phyloP scores from a whole-genome alignment of 92 coral and sea anemone species.

The Palythoa grandis region DNA sequence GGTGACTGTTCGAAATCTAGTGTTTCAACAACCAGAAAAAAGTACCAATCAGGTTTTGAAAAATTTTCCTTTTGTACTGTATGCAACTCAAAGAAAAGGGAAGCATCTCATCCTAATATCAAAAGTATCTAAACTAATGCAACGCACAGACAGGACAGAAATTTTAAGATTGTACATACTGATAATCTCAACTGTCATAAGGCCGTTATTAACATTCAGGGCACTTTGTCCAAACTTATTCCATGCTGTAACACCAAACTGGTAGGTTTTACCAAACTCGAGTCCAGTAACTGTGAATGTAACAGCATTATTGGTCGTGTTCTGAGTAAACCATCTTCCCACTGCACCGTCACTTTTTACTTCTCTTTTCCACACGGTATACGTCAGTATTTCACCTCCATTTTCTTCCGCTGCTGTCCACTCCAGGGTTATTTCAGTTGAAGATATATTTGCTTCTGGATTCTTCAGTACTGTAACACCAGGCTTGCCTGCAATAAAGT shows the following conservation, averaged over 20 bases:
- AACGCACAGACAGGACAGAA: neutral
- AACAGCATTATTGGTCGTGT: conserved; percentile 15
- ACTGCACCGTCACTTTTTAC: neutral
- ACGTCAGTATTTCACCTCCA: neutral
- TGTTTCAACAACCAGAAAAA: too few relatives aligned
- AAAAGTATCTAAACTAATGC: neutral
- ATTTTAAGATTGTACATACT: neutral
- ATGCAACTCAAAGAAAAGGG: too few relatives aligned
- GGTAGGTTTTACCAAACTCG: neutral
- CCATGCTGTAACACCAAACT: conserved; percentile 22
- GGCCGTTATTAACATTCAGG: neutral
- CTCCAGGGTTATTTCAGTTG: neutral
- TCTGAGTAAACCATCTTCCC: neutral
- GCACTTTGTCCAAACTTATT: neutral
- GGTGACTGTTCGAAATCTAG: too few relatives aligned
- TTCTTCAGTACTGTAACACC: neutral
- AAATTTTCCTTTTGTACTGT: too few relatives aligned
- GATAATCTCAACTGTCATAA: neutral
- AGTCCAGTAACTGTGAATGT: neutral
- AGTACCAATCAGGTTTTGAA: too few relatives aligned
- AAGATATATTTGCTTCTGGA: neutral
- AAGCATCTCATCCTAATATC: neutral
- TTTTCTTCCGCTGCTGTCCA: conserved; percentile 4
- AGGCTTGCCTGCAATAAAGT: neutral
- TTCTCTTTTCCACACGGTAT: conserved; percentile 11